Conservation (phyloP, 1,140 invertebrate species). For the Oryctes rhinoceros region DNA sequence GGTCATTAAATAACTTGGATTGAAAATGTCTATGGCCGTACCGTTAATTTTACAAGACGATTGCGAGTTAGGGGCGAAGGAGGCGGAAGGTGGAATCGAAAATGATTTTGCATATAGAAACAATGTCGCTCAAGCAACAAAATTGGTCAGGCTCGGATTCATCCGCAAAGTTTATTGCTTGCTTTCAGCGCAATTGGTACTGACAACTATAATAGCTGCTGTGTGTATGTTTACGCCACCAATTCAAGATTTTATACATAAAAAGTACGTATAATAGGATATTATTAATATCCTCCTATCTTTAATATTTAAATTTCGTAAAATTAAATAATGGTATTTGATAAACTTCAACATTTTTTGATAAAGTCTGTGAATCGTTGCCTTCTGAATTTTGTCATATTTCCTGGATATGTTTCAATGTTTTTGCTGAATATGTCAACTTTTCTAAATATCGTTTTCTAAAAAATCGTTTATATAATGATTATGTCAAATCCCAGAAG, state of each 20-base stretch:
- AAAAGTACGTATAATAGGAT: constrained; percentile 67
- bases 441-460: too few species aligned
- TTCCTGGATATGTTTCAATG: too few species aligned
- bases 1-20: neutral
- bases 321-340: too few species aligned
- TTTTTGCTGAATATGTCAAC: too few species aligned
- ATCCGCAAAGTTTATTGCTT: constrained; percentile 87
- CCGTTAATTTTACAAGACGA: constrained; percentile 69
- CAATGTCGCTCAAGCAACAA: constrained; percentile 71
- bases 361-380: neutral
- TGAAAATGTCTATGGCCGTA: constrained; percentile 53
- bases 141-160: constrained; percentile 75
- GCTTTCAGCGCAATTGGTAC: constrained; percentile 75
- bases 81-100: constrained; percentile 63
- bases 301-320: too few species aligned
- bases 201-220: constrained; percentile 73
- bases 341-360: neutral
- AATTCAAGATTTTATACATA: constrained; percentile 72
- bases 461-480: too few species aligned
- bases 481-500: too few species aligned
- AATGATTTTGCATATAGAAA: constrained; percentile 76
- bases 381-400: too few species aligned
- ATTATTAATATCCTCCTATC: too few species aligned
- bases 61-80: constrained; percentile 69
- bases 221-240: constrained; percentile 71